Evolutionary conservation across 2,888 invertebrate genomes (phyloP), one percentile per base, ranked within the genome.

Genomic region (Lasioglossum marginatum): DNA sequence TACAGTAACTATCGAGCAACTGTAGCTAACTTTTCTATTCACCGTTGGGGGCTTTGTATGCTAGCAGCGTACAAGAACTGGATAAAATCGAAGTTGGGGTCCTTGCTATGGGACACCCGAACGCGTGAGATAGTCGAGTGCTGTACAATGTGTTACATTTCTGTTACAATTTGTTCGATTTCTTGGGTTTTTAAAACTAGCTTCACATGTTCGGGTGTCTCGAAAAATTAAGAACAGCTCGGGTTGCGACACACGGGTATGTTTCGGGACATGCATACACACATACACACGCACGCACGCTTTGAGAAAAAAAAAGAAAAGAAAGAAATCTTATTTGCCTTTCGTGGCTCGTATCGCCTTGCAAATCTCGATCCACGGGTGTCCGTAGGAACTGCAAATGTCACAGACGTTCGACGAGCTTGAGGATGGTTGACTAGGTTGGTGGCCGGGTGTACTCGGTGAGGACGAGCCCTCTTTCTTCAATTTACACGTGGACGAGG

Each of bases 291-390:
- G 78, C 75, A 82, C 77, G 81, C 77, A 57, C 57, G 57, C 57
- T 57, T 79, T 40, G 19, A 72, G 43, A 72, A n/a, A 12, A n/a
- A 52, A 12, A 57, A n/a, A 57, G 10, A n/a, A 8, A 57, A n/a
- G 27, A 72, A 45, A 19, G 19, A 80, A 63, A 57, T 79, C 71
- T 89, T 83, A 90, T 90, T 90, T 95, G 91, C 94, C 95, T 83
- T 95, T 95, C 89, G 95, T 95, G 87, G 96, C 95, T 91, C 96
- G 95, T 82, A 96, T 95, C 87, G 96, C 96, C 89, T 95, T 95
- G 93, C 96, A 96, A 87, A 96, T 95, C 87, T 96, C 96, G 87
- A 96, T 95, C 96, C 96, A 96, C 84, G 96, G 95, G 90, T 95
- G 96, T 89, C 96, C 96, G 92, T 96, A 96, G 91, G 96, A 95